Evolutionary conservation across 2,113 vertebrate species (phyloP), one percentile per base, ranked within the genome.

Genomic region (Xiphophorus hellerii): DNA sequence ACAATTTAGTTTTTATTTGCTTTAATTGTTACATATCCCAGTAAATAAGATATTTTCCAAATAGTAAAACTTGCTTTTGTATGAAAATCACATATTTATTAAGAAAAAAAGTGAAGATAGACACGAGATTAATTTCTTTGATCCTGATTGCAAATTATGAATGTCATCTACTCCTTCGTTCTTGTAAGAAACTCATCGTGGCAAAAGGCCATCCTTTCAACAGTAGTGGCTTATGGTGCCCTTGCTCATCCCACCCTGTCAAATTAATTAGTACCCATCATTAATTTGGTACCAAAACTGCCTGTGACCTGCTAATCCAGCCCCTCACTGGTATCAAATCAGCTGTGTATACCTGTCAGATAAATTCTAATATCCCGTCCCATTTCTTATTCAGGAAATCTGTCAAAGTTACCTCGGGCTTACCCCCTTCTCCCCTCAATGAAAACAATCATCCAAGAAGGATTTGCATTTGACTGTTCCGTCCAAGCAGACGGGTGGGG

Each of bases 341-440:
- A 93, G 78, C 87, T 81, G 81, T 91, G 91, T 92, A 90, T 89
- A 89, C 88, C 91, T 92, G 92, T 91, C 91, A 92, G 83, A 92
- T 91, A 89, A 83, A 91, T 90, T 91, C 84, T 93, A 81, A 91
- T 92, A 88, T 89, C 90, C 84, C 90, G 86, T 90, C 87, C 83
- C 83, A 90, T 91, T 92, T 91, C 88, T 91, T 92, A 92, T 91
- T 91, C 90, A 88, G 80, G 83, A 87, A 91, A 91, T 91, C 90
- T 90, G 83, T 90, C 91, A 89, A 84, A 89, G 81, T 90, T 84
- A 88, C 77, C 79, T 82, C 83, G 88, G 90, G 81, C 86, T 86
- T 88, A 86, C 83, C 81, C 76, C 83, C 37, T 71, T 82, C 83
- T 91, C 70, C 82, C 82, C 76, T 83, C 87, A 90, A 91, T 91